phyloP scores from a whole-genome alignment of 2,113 vertebrate species.

The Suncus etruscus region DNA sequence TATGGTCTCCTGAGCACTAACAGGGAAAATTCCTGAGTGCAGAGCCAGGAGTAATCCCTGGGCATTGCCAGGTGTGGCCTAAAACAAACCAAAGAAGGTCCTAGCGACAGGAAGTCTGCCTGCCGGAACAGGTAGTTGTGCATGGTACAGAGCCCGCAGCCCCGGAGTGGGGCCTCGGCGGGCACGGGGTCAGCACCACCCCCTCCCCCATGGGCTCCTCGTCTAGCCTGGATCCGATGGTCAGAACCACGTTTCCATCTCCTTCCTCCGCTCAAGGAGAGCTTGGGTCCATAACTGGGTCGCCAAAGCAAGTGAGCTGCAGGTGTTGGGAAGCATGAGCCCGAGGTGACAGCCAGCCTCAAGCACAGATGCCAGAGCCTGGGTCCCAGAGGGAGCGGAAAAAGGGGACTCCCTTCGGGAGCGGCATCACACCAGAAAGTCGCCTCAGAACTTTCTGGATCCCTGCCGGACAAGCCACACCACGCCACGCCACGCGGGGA shows the following conservation, averaged over 20 bases:
- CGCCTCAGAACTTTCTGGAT: neutral
- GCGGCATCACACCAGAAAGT: neutral
- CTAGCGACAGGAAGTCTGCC: conserved; percentile 59
- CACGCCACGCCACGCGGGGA: too few relatives aligned
- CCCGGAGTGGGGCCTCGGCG: conserved; percentile 77
- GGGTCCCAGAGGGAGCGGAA: neutral
- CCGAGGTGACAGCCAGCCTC: neutral
- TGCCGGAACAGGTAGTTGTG: conserved; percentile 85
- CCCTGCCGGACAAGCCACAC: too few relatives aligned
- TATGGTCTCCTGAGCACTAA: too few relatives aligned
- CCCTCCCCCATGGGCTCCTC: too few relatives aligned
- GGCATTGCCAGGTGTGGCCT: too few relatives aligned
- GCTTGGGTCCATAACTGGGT: neutral
- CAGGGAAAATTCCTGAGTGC: too few relatives aligned
- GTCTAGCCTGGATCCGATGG: neutral
- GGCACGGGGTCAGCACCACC: conserved; percentile 78
- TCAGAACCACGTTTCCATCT: neutral
- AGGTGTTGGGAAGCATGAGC: neutral
- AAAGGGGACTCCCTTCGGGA: neutral
- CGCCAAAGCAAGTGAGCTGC: neutral
- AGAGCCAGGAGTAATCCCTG: too few relatives aligned
- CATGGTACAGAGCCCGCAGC: conserved; percentile 84
- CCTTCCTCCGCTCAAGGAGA: neutral
- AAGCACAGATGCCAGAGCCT: neutral
- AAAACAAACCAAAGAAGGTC: too few relatives aligned